Conservation (phyloP, 2,888 invertebrate species). For the Chrysotoxum bicinctum region DNA sequence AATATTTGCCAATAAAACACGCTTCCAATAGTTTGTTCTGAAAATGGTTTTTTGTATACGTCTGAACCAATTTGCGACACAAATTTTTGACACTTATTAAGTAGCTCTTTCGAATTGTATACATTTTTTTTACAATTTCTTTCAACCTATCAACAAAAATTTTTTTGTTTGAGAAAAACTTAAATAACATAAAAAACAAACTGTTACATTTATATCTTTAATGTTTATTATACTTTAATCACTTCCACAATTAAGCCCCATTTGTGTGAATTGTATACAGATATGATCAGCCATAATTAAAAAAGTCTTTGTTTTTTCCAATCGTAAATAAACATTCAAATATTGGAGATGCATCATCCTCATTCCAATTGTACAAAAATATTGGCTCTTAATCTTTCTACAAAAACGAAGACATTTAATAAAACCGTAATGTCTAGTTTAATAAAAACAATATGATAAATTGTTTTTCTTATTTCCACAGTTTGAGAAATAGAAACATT, state of each 20-base stretch:
- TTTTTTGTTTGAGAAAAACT: no score
- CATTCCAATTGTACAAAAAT: slow-evolving; percentile 59
- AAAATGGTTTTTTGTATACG: no score
- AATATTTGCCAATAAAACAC: no score
- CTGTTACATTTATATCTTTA: neutral
- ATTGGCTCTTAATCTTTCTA: slow-evolving; percentile 18
- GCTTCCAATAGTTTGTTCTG: no score
- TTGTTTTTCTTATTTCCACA: neutral
- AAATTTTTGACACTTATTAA: no score
- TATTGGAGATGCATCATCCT: neutral
- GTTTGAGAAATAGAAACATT: slow-evolving; percentile 33
- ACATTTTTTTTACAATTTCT: no score
- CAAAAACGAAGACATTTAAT: neutral
- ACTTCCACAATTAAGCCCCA: slow-evolving; percentile 16
- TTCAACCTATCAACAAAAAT: no score
- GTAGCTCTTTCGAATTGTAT: no score
- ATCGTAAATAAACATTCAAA: neutral
- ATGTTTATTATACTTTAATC: slow-evolving; percentile 42
- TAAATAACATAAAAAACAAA: neutral
- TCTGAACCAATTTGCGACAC: no score
- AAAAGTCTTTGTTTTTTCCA: neutral
- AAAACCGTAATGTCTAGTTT: neutral
- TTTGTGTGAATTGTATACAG: slow-evolving; percentile 26
- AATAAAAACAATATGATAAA: neutral
- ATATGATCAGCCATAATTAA: slow-evolving; percentile 21